Base-by-base conservation (phyloP, 2,888 invertebrate species). In the Oxyteleia sp. region DNA sequence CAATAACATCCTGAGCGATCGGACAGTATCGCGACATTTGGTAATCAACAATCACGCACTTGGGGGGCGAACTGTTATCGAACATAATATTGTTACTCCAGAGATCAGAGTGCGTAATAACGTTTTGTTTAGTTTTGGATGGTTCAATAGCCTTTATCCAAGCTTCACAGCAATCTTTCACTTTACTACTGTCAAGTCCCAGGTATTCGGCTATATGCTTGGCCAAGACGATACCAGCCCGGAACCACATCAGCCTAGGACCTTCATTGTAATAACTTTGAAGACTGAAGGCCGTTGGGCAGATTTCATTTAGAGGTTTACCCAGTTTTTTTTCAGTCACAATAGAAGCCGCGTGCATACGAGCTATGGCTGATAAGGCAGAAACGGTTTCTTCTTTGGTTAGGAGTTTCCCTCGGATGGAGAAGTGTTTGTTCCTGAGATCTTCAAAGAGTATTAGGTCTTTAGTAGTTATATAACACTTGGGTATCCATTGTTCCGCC, bases 11-110 rank as follows among this genome's bases (percentile, higher is more conserved):
- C 7, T 85, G 76, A 4, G 83, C 84, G 2, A 85, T 57, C 1
- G 87, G 66, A 15, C 81, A 76, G 41, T 95, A 96, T 23, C 95
- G 94, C 0, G 95, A 93, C 59, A 96, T 94, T 92, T 96, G 96
- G 88, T 95, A 97, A 91, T 97, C 97, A 1, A 97, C 95, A 8
- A 97, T 90, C 32, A 95, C 89, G 85, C 96, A 96, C 26, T 95
- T 94, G 1, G 95, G 93, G 0, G 95, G 95, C 32, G 89, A 89
- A 0, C 93, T 92, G 29, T 93, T 87, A 15, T 92, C 90, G 68
- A 95, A 95, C 93, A 96, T 93, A 7, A 95, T 89, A 88, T 96
- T 96, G 86, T 96, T 96, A 47, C 94, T 94, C 95, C 96, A 96
- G 4, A 96, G 91, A 92, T 96, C 96, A 2, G 95, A 94, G 88